A percentile compares a stretch with the other conserved stretches of the same genome.
Conservation (phyloP, 2,797 vertebrate genomes). For the Notolepis coatsorum region DNA sequence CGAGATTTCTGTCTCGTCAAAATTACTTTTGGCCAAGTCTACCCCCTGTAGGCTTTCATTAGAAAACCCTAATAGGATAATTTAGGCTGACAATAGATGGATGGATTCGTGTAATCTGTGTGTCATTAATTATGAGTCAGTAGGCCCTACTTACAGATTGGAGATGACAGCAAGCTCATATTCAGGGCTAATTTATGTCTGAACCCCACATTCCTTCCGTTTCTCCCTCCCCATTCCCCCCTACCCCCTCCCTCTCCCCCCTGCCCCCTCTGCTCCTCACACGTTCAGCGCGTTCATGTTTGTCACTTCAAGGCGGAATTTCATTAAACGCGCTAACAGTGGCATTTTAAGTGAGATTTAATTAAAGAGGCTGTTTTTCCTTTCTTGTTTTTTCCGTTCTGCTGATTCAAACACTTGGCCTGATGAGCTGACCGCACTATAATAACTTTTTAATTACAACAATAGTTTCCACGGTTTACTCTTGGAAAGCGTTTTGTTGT, state of each 20-base stretch:
- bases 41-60: constrained; percentile 38
- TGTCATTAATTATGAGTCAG: constrained; percentile 69
- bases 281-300: constrained; percentile 36
- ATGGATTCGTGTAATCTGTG: constrained; percentile 64
- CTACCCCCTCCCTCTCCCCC: background rate
- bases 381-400: constrained; percentile 19
- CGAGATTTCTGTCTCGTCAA: constrained; percentile 16
- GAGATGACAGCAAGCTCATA: constrained; percentile 66
- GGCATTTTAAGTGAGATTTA: constrained; percentile 57
- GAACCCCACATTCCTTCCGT: constrained; percentile 63
- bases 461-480: background rate
- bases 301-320: constrained; percentile 37
- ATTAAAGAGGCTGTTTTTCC: constrained; percentile 20
- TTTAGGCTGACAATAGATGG: constrained; percentile 52
- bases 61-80: constrained; percentile 50
- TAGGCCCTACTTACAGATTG: constrained; percentile 55
- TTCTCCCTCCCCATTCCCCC: constrained; percentile 5
- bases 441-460: constrained; percentile 11
- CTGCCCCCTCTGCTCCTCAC: constrained; percentile 12
- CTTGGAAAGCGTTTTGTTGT: background rate
- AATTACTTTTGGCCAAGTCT: constrained; percentile 21
- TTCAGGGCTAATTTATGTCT: constrained; percentile 68
- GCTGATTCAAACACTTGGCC: constrained; percentile 19
- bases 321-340: constrained; percentile 51
- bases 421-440: background rate